Base-by-base conservation (phyloP, 1,140 invertebrate species). In the Bursaphelenchus mucronatus region DNA sequence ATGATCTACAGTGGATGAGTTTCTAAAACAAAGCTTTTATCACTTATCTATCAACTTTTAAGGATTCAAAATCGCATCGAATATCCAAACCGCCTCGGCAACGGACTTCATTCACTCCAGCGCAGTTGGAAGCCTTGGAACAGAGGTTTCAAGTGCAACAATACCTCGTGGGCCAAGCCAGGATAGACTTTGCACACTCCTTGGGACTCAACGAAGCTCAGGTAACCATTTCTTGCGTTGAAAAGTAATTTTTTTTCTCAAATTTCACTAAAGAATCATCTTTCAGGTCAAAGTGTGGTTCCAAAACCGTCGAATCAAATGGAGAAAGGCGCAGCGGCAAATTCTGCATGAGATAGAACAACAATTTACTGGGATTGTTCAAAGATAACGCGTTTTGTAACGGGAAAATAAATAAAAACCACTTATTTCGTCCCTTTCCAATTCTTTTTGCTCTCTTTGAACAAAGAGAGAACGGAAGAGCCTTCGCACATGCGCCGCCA, bases 401-500 rank as follows among this genome's bases (percentile, higher is more conserved):
- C 15, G 7, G 13, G 21, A 19, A 21, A 51, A 51, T 15, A 13
- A 51, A 51, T 51, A 19, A 51, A 51, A 21, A 51, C 49, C 15
- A 15, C 15, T 19, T 8, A 51, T 21, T 8, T 51, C 21, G 15
- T 13, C 21, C 21, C 17, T 49, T 17, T 17, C 46, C 17, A 49
- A n/a, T 49, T 49, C 17, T 17, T 49, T 49, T 49, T 49, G 1
- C 13, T 51, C 49, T 51, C 49, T 51, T 51, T n/a, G 13, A 51
- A 51, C 7, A 8, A 51, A 13, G 13, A 51, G 21, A 8, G 49
- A 51, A 51, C 15, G 49, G 21, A 49, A 49, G 46, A 49, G 17
- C 7, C 15, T 13, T 21, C 11, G 8, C 30, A 5, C 5, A 5
- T 30, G 30, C 5, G 76, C 75, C 76, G 74, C 71, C 73, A 78